Base-by-base conservation (phyloP, 2,888 invertebrate genomes). In the Lasioglossum pauxillum region DNA sequence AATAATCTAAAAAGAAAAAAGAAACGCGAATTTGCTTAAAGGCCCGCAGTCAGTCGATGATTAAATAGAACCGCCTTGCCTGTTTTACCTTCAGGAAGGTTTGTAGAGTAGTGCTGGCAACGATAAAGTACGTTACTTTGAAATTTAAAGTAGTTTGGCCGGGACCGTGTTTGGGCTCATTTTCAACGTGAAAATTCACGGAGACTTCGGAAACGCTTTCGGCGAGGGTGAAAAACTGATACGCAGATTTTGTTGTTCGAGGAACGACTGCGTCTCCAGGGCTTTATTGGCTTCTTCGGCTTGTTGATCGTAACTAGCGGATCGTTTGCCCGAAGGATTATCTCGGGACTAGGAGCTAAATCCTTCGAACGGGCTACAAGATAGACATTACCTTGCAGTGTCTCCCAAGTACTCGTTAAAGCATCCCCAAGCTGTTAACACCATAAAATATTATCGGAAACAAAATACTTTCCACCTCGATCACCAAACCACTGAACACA, bases 241-340 rank as follows among this genome's bases (percentile, higher is more conserved):
- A 69, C 7, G 38, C n/a, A 35, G 38, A 69, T 69, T 69, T 38
- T n/a, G 38, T 69, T 69, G 69, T 38, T n/a, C 69, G 38, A 69
- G 8, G 12, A 23, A n/a, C 19, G 38, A 41, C 35, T 35, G 23
- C 5, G 16, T 8, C 19, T 19, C 38, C n/a, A 8, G 23, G 23
- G n/a, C 41, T 69, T 41, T 69, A 69, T 69, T 69, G 69, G 69
- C 19, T 38, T 38, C 69, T 69, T 38, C 69, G 38, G 23, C 23
- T 69, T 69, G 69, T 69, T 69, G 69, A 46, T 53, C 44, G 74
- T 53, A 74, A 46, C 74, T 12, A 23, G 38, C 23, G 12, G 69
- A 38, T 69, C 69, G 69, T 69, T 69, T 69, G 69, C 69, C n/a
- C 69, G 23, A 38, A 38, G 69, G 69, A 69, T 69, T 69, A 69